These are phyloP conservation scores for Drosophila busckii DNA, from an alignment of 1,140 invertebrate genomes.

Conservation along the genomic window DNA sequence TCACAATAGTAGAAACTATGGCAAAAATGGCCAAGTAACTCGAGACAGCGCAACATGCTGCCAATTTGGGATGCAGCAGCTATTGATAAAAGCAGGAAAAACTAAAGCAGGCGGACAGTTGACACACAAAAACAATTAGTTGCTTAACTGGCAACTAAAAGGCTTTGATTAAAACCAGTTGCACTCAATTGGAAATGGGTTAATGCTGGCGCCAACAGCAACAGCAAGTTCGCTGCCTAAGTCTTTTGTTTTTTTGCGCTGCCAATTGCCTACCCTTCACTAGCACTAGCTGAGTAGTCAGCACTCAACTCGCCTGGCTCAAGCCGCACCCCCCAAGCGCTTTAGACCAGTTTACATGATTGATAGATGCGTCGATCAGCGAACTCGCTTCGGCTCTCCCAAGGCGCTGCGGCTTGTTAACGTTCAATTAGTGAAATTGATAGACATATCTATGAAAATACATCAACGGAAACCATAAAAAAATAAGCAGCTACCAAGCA, in stretches of 20 bases:
- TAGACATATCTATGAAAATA: constrained; percentile 65
- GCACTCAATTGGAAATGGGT: not conserved
- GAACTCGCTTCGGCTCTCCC: constrained; percentile 37
- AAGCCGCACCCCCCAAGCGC: too few relatives aligned
- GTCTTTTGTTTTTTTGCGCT: constrained; percentile 42
- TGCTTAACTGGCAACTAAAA: constrained; percentile 25
- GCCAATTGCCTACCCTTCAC: constrained; percentile 4
- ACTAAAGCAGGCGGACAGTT: constrained; percentile 17
- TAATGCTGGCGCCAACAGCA: constrained; percentile 3
- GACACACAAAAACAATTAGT: constrained; percentile 37
- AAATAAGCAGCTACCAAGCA: constrained; percentile 9
- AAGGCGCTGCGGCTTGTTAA: constrained; percentile 58
- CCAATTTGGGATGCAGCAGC: constrained; percentile 35
- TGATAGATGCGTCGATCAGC: constrained; percentile 48
- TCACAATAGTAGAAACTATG: constrained; percentile 58
- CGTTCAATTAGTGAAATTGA: constrained; percentile 76
- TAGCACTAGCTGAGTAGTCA: not conserved
- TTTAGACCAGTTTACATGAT: constrained; percentile 55
- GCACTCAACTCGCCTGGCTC: too few relatives aligned
- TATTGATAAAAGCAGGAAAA: constrained; percentile 41
- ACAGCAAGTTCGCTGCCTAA: constrained; percentile 31
- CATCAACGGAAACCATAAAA: constrained; percentile 39
- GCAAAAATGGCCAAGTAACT: constrained; percentile 53
- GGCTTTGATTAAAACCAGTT: constrained; percentile 12
- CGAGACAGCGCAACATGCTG: constrained; percentile 39